phyloP scores from a whole-genome alignment of 2,797 vertebrate species.

The Parauchenoglanis punctatus region DNA sequence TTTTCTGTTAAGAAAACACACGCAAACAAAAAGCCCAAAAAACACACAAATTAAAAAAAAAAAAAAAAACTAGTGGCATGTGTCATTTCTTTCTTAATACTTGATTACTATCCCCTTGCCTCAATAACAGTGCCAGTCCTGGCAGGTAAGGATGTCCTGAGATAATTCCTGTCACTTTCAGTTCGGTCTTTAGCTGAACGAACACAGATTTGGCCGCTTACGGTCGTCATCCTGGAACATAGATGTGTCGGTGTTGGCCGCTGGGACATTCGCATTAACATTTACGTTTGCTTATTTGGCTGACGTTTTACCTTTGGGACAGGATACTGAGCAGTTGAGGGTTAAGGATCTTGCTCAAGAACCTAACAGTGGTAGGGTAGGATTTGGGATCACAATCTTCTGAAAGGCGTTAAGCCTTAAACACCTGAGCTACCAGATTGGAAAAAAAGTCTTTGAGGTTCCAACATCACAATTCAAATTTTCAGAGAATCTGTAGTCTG shows the following conservation, averaged over 20 bases:
- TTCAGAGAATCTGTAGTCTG: slow-evolving; percentile 71
- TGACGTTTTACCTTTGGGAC: background rate
- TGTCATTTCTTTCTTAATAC: too few relatives aligned
- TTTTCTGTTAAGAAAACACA: too few relatives aligned
- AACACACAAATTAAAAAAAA: too few relatives aligned
- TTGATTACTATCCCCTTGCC: too few relatives aligned
- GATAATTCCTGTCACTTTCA: background rate
- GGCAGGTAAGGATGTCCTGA: background rate
- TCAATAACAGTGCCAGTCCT: background rate
- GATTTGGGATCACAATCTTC: background rate
- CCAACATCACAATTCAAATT: slow-evolving; percentile 60
- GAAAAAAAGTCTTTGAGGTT: too few relatives aligned
- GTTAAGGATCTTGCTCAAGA: background rate
- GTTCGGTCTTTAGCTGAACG: background rate
- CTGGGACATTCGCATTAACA: background rate
- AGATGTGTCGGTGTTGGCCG: background rate
- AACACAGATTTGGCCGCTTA: background rate
- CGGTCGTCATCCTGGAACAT: background rate
- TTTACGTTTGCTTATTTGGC: background rate
- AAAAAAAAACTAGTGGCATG: too few relatives aligned
- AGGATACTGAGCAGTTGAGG: background rate
- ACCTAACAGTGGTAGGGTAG: background rate
- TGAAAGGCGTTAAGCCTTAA: background rate
- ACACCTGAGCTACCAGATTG: background rate
- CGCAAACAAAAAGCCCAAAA: too few relatives aligned